Evolutionary conservation across 2,113 vertebrate genomes (phyloP), one percentile per base, ranked within the genome.

Genomic region (Platycercus adscitus): DNA sequence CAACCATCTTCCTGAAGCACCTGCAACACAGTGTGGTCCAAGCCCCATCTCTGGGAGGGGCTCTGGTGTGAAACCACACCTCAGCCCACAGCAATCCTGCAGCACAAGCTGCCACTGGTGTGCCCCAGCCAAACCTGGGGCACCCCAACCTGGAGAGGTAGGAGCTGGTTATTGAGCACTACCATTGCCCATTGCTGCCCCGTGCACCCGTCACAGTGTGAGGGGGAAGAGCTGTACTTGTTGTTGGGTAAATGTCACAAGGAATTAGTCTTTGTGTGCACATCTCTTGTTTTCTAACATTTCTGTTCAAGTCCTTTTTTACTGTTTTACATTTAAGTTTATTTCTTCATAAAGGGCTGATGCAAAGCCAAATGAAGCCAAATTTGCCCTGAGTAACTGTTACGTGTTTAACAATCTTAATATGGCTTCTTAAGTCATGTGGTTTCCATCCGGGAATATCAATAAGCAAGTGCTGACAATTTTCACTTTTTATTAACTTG

Each of bases 401-500:
- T 71, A 86, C 43, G 88, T 65, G 72, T 95, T 82, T 93, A 89
- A 52, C 20, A 84, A 50, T 81, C 50, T 81, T 86, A 65, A 71
- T 55, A 64, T 3, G 17, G 20, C 19, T 86, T 81, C 84, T 93
- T 88, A 93, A 69, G 47, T 75, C 1, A 0, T 75, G 35, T 60
- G 19, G 44, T 78, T 95, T 93, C 60, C 86, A 68, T 63, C 37
- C 73, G 69, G 69, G 77, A 76, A 18, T n/a, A 88, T 77, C 95
- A 93, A 93, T 86, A 90, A 93, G 68, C 46, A 55, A 78, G 60
- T 75, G 75, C 88, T 90, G 81, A 89, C 78, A 95, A 89, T 63
- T 77, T 94, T 93, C 78, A 50, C 13, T 80, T 96, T 95, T 96
- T 94, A 96, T 96, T 91, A 94, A 80, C 88, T 93, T 71, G 72